Evolutionary conservation across 2,797 vertebrate species (phyloP).

Genomic region (Alectoris magna): DNA sequence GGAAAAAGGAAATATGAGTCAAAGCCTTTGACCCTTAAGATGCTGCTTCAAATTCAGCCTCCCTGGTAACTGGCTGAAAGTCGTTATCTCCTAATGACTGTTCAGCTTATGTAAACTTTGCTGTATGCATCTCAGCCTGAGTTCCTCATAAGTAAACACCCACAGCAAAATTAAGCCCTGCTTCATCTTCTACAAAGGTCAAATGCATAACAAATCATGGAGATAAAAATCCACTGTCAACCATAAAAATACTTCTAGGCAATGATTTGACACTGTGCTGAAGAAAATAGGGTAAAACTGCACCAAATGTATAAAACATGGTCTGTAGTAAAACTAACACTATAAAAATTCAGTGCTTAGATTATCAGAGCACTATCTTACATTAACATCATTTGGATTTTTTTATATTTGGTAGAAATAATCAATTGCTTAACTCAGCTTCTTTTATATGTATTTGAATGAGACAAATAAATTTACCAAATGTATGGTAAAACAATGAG

Average conservation of each 20-base stretch:
- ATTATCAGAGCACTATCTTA: neutral
- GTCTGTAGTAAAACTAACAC: neutral
- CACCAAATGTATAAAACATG: neutral
- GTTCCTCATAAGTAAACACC: conserved; percentile 16
- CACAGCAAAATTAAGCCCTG: neutral
- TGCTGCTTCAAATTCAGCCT: conserved; percentile 28
- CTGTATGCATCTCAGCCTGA: neutral
- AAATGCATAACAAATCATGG: conserved; percentile 20
- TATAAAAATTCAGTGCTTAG: neutral
- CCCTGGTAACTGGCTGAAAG: conserved; percentile 39
- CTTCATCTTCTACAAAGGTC: conserved; percentile 11
- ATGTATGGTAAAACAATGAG: neutral
- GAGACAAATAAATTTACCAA: neutral
- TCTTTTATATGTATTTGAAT: neutral
- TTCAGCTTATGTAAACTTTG: conserved; percentile 35
- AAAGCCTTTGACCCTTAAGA: conserved; percentile 57
- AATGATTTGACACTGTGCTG: neutral
- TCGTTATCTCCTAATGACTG: conserved; percentile 17
- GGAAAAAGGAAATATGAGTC: conserved; percentile 10
- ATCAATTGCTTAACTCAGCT: neutral
- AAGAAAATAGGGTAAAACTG: conserved; percentile 13
- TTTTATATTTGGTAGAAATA: neutral
- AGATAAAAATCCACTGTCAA: conserved; percentile 11
- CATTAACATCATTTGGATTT: neutral
- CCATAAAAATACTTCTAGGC: neutral